Conservation (phyloP, 2,888 invertebrate genomes). For the Agelastica alni region DNA sequence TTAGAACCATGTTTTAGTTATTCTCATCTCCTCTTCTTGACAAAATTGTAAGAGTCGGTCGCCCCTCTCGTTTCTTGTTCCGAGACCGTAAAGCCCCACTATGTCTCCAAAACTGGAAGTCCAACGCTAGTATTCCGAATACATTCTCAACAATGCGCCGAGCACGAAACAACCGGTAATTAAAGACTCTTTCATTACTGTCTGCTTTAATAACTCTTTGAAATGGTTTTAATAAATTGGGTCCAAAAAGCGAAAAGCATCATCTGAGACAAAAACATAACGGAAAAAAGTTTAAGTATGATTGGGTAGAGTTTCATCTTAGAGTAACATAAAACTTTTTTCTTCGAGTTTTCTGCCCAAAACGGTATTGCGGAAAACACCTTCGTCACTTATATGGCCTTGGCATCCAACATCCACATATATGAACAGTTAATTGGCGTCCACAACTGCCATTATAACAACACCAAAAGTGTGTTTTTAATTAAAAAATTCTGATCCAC, state of each 20-base stretch:
- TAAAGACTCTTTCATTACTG: conserved; percentile 14
- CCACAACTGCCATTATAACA: conserved; percentile 5
- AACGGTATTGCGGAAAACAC: conserved; percentile 7
- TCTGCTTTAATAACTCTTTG: conserved; percentile 7
- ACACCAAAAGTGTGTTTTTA: conserved; percentile 11
- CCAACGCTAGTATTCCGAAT: conserved; percentile 6
- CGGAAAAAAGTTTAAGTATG: neutral
- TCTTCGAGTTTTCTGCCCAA: neutral
- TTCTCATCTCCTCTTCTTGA: no score
- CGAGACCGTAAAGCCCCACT: no score
- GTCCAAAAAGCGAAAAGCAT: neutral
- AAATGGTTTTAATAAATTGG: conserved; percentile 14
- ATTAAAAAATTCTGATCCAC: conserved; percentile 12
- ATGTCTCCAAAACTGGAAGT: no score
- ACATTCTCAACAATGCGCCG: conserved; percentile 4
- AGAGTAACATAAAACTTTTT: conserved; percentile 1
- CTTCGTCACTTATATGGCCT: conserved; percentile 10
- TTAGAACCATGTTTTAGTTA: no score
- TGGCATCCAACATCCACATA: conserved; percentile 12
- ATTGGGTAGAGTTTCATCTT: conserved; percentile 5
- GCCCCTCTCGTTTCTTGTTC: no score
- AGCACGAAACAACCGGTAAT: conserved; percentile 1
- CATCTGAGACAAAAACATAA: neutral
- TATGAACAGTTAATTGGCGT: no score
- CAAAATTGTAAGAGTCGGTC: no score